Base-by-base conservation (phyloP, 2,113 vertebrate species). In the Alectura lathami region DNA sequence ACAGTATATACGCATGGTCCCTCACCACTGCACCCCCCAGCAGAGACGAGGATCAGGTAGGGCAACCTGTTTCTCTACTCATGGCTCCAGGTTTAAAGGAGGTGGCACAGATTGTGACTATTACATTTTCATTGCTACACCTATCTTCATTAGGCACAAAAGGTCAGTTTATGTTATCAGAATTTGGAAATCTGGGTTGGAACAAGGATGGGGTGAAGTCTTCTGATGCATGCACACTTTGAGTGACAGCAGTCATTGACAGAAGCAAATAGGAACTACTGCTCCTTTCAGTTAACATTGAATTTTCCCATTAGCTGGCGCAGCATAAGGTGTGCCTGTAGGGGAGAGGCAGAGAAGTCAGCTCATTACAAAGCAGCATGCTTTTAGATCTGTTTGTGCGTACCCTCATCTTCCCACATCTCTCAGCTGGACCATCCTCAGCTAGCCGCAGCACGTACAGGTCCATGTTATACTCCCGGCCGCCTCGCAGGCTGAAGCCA, bases 401-500 rank as follows among this genome's bases (percentile, higher is more conserved):
- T 98, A 99, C 99, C 98, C 98, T 99, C 99, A 99, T 99, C 93
- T 99, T 99, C 26, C 99, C 99, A 91, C 99, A 99, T 94, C 99
- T 98, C 89, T 99, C 99, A 3, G 99, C 99, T 5, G 99, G 99
- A 87, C 99, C 99, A 2, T 99, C 99, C 97, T 99, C 99, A 9
- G 99, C 99, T 76, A 99, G 98, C 93, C 99, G 98, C 97, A 99
- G 96, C 77, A 99, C 99, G 22, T 99, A 99, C 86, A 99, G 99
- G 95, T 99, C 99, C 99, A 99, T 99, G 91, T 99, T 99, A 96
- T 99, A 99, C 87, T 99, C 99, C 86, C 98, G 98, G 66, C 99
- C 99, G 16, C 99, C 99, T 86, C 99, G 98, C 95, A 99, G 98
- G 95, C 99, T 99, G 95, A 99, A 99, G 92, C 99, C 99, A 91